Conservation (phyloP, 1,140 invertebrate genomes). For the Eufriesea mexicana region DNA sequence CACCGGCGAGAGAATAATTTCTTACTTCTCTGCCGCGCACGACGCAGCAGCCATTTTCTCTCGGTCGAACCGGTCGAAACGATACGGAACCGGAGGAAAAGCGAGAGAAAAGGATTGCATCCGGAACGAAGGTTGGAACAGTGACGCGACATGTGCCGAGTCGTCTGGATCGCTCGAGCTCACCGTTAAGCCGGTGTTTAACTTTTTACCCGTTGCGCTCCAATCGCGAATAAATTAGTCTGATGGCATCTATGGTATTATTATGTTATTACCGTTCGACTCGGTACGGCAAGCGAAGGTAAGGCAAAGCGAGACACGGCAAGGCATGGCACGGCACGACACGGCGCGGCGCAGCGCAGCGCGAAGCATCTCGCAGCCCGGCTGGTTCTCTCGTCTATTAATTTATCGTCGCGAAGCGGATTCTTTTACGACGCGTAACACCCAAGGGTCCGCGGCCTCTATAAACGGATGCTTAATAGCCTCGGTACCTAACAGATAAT, state of each 20-base stretch:
- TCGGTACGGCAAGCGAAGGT: not conserved
- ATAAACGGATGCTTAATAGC: slow-evolving; percentile 49
- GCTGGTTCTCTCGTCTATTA: slow-evolving; percentile 34
- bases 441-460: slow-evolving; percentile 10
- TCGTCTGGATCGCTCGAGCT: not conserved
- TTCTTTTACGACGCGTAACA: slow-evolving; percentile 34
- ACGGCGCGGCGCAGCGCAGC: not conserved
- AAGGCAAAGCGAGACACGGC: no score
- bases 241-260: slow-evolving; percentile 41
- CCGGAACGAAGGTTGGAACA: not conserved
- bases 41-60: not conserved
- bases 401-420: slow-evolving; percentile 39
- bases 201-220: slow-evolving; percentile 19
- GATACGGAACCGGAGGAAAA: not conserved
- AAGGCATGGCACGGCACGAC: no score
- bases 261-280: slow-evolving; percentile 50
- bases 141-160: not conserved
- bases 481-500: not conserved
- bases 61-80: no score
- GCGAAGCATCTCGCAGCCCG: no score
- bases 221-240: slow-evolving; percentile 55
- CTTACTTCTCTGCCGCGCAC: not conserved
- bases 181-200: slow-evolving; percentile 11
- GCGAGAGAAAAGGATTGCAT: not conserved
- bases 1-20: not conserved